These are phyloP conservation scores for Sminthopsis crassicaudata DNA, from an alignment of 2,113 vertebrate genomes.

Conservation along the genomic window DNA sequence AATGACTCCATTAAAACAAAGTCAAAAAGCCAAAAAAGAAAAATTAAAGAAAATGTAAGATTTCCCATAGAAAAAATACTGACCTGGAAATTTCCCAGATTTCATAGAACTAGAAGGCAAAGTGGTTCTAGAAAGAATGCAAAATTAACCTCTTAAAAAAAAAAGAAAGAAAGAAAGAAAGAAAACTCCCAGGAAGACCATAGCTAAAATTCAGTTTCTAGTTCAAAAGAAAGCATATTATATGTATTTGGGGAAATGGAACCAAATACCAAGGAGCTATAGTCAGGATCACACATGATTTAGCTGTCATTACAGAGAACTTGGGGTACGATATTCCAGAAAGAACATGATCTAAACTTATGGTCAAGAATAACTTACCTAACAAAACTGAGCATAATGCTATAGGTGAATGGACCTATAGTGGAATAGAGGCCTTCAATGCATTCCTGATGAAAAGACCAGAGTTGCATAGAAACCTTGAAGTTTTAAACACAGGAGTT, in stretches of 20 bases:
- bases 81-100: background rate
- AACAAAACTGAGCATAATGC: background rate
- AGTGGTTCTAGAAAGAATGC: background rate
- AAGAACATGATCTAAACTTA: background rate
- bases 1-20: background rate
- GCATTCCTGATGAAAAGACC: background rate
- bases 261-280: too few relatives aligned
- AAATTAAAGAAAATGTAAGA: background rate
- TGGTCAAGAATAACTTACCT: background rate
- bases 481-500: background rate
- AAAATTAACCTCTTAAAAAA: background rate
- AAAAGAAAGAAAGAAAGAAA: background rate
- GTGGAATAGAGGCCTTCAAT: background rate
- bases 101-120: background rate
- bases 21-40: background rate
- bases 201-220: background rate
- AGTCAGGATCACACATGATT: too few relatives aligned
- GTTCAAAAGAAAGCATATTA: background rate
- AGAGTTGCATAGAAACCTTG: background rate
- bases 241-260: background rate
- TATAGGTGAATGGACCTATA: background rate
- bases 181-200: background rate
- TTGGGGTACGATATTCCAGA: background rate
- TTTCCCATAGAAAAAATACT: background rate
- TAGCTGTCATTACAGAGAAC: background rate